These are phyloP conservation scores for Furcula furcula DNA, from an alignment of 2,888 invertebrate genomes.

Conservation along the genomic window DNA sequence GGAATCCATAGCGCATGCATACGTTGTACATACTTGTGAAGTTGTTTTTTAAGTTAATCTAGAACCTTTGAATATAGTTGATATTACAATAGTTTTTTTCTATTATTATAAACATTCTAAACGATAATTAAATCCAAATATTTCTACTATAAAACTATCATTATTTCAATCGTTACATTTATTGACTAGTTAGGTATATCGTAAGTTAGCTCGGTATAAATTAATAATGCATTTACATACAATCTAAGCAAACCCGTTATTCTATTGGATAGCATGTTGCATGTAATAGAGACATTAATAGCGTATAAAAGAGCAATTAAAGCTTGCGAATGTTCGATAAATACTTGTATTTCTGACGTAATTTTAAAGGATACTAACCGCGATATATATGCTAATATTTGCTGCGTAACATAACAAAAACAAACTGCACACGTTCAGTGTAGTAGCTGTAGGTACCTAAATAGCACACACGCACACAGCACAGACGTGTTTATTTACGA, in stretches of 20 bases:
- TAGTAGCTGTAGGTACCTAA: no score
- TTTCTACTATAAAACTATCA: no score
- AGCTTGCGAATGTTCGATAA: background rate
- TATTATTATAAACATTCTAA: no score
- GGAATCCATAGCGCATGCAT: no score
- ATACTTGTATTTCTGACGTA: background rate
- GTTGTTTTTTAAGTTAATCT: no score
- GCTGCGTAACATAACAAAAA: conserved; percentile 1
- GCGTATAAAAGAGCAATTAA: background rate
- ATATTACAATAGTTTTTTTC: no score
- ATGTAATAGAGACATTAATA: background rate
- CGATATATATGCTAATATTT: background rate
- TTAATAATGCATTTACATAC: background rate
- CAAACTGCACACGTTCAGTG: background rate
- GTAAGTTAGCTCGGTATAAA: no score
- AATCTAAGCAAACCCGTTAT: background rate
- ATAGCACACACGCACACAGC: background rate
- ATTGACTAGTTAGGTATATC: no score
- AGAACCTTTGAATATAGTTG: no score
- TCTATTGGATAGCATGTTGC: background rate
- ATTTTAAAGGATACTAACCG: background rate
- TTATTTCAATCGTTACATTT: no score
- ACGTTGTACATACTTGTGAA: no score
- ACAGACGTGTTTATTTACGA: background rate
- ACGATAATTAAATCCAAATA: no score